These are phyloP conservation scores for Nomada fabriciana DNA, from an alignment of 2,888 invertebrate species.

Conservation along the genomic window DNA sequence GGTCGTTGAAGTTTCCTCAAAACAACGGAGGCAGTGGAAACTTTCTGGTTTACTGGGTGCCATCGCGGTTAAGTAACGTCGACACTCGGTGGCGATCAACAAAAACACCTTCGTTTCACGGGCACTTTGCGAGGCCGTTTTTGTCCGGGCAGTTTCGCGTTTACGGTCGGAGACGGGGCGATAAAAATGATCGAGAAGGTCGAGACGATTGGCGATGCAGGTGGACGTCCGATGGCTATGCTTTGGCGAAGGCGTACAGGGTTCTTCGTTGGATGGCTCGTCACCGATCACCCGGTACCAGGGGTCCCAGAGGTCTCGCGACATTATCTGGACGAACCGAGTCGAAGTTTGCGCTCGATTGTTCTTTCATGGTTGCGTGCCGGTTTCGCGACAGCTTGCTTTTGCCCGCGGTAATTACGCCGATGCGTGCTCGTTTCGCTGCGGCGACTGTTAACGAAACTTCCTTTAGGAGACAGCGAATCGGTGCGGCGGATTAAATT, in stretches of 20 bases:
- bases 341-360: neutral
- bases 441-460: neutral
- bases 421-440: conserved; percentile 7
- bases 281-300: neutral
- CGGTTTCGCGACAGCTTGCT: conserved; percentile 5
- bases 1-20: neutral
- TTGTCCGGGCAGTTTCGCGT: neutral
- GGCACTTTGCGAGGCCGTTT: conserved; percentile 23
- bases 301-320: neutral
- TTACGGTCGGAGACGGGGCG: conserved; percentile 20
- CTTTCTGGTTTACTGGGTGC: no score
- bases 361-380: conserved; percentile 6
- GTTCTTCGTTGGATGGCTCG: neutral
- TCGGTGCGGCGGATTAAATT: neutral
- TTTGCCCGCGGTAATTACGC: neutral
- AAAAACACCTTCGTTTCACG: neutral
- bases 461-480: neutral
- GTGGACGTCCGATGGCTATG: conserved; percentile 40
- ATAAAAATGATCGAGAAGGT: conserved; percentile 9
- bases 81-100: no score
- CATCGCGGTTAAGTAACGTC: no score
- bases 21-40: no score
- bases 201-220: conserved; percentile 18
- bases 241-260: conserved; percentile 18
- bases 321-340: conserved; percentile 29